Evolutionary conservation across 1,140 invertebrate species (phyloP), one percentile per base, ranked within the genome.

Genomic region (Lepidurus arcticus): DNA sequence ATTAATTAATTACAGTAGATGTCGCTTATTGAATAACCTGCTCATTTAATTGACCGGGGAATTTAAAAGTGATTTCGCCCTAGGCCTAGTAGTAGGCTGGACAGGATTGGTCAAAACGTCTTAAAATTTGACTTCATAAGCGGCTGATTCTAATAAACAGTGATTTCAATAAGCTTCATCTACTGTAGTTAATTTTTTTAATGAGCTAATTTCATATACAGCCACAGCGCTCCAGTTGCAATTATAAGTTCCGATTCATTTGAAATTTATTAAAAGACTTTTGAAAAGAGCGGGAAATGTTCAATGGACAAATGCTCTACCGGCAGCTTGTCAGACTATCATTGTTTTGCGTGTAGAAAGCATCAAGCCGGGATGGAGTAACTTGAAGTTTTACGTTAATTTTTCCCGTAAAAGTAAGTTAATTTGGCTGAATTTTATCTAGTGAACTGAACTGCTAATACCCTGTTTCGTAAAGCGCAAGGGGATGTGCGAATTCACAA

Each of bases 341-440:
- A n/a, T 65, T 65, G 53, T 65, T 65, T 65, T 65, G 53, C 53
- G 53, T 65, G 53, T 21, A 65, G 53, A 65, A 65, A 65, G 53
- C 53, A n/a, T 65, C 53, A 65, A 65, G 53, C 53, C 53, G 53
- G 53, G 21, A 65, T 65, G 53, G 53, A 65, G 53, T 65, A 65
- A 65, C 53, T 13, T 65, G 16, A 16, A 21, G 16, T 65, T 65
- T 65, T 65, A 65, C 53, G 53, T 65, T 65, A 16, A 21, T 65
- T 65, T 65, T 65, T 65, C 21, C 53, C 7, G n/a, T 65, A 21
- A 65, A 65, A 65, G 21, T n/a, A 65, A 7, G 16, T 65, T 65
- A n/a, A 21, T 65, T 65, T 65, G 53, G n/a, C 34, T 34, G 34
- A 34, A 34, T 34, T 34, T 34, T 34, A 34, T 34, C 34, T 34